A percentile compares a stretch with the other conserved stretches of the same genome.
Evolutionary conservation across 1,140 invertebrate species (phyloP).

Genomic region (Drosophila insularis): DNA sequence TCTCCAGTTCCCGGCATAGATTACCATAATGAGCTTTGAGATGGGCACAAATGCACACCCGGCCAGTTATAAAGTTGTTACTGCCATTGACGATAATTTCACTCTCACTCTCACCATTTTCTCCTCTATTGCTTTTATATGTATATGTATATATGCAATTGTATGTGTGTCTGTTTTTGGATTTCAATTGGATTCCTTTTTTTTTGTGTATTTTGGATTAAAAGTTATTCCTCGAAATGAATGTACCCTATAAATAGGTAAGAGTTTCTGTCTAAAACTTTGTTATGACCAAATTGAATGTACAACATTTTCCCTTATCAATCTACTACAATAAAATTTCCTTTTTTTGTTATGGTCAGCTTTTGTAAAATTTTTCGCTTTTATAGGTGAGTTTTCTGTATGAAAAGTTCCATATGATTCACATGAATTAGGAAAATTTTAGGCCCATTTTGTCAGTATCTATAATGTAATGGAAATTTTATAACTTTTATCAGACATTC

Average conservation of each 20-base stretch:
- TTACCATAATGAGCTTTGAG: slow-evolving; percentile 72
- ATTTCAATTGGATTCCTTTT: slow-evolving; percentile 37
- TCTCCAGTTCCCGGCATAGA: slow-evolving; percentile 34
- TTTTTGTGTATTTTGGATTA: slow-evolving; percentile 7
- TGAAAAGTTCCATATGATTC: too few species aligned
- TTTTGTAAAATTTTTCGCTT: background rate
- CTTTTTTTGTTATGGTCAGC: background rate
- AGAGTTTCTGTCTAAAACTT: background rate
- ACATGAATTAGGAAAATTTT: too few species aligned
- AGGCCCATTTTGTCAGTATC: too few species aligned
- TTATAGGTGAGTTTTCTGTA: background rate
- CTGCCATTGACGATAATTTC: slow-evolving; percentile 67
- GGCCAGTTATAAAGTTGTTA: slow-evolving; percentile 72
- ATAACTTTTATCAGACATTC: too few species aligned
- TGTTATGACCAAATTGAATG: background rate
- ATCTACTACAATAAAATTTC: background rate
- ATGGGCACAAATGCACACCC: slow-evolving; percentile 40
- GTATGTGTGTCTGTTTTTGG: slow-evolving; percentile 20
- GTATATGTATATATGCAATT: too few species aligned
- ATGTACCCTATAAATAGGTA: slow-evolving; percentile 7
- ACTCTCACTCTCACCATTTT: background rate
- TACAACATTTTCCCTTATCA: slow-evolving; percentile 2
- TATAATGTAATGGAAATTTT: too few species aligned
- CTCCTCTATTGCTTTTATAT: background rate
- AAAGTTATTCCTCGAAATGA: slow-evolving; percentile 9